Conservation (phyloP, 2,113 vertebrate genomes). For the Marmota monax region DNA sequence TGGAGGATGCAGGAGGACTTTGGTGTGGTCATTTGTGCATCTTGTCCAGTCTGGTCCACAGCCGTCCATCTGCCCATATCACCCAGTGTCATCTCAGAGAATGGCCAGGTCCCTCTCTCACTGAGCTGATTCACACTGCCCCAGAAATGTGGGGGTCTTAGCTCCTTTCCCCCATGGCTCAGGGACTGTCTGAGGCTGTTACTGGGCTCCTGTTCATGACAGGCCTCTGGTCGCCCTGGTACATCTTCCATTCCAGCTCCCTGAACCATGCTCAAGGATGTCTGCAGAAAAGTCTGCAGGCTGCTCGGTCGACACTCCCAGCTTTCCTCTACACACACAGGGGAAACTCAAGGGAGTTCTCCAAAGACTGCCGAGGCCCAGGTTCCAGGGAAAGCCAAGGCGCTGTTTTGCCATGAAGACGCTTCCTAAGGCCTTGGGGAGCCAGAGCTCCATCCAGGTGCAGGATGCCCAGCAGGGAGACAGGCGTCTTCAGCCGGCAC, state of each 20-base stretch:
- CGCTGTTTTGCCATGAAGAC: neutral
- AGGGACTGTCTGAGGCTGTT: neutral
- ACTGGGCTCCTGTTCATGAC: neutral
- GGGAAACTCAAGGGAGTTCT: neutral
- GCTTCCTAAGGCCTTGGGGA: accelerated
- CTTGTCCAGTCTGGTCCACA: neutral
- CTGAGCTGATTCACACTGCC: accelerated
- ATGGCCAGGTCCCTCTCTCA: neutral
- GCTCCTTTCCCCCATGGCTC: neutral
- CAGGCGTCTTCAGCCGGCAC: neutral
- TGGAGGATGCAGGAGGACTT: accelerated
- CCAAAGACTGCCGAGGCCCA: neutral
- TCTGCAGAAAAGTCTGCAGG: neutral
- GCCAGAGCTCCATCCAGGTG: accelerated
- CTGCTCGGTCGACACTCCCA: too few relatives aligned
- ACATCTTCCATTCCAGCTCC: neutral
- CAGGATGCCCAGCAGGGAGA: neutral
- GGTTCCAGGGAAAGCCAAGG: neutral
- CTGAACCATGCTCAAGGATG: neutral
- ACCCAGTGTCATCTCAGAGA: accelerated
- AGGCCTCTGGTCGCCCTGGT: accelerated
- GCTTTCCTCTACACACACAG: accelerated
- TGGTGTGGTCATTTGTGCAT: accelerated
- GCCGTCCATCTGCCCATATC: neutral
- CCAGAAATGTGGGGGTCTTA: too few relatives aligned